A percentile compares a stretch with the other conserved stretches of the same genome.
Conservation (phyloP, 1,140 invertebrate species). For the Rhysida immarginata region DNA sequence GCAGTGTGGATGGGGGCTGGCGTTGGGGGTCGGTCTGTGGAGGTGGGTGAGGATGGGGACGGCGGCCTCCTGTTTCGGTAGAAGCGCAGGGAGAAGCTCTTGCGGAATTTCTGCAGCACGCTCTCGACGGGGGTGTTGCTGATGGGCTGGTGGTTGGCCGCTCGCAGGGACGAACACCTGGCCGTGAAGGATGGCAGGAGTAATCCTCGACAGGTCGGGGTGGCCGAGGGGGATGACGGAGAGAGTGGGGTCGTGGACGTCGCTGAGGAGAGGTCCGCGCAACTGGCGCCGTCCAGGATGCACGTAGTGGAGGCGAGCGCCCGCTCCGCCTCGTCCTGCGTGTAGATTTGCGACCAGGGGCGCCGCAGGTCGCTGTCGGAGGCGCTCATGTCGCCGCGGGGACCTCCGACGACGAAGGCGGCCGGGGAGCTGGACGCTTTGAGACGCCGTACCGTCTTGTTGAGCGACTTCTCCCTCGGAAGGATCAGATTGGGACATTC, state of each 20-base stretch:
- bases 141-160: not conserved
- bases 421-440: slow-evolving; percentile 38
- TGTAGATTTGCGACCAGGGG: slow-evolving; percentile 16
- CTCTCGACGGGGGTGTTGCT: slow-evolving; percentile 21
- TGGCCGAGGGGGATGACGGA: slow-evolving; percentile 12
- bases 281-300: slow-evolving; percentile 10
- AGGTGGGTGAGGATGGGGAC: slow-evolving; percentile 15
- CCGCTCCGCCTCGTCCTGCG: slow-evolving; percentile 16
- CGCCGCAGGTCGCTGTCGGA: slow-evolving; percentile 23
- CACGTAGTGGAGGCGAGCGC: slow-evolving; percentile 10
- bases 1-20: slow-evolving; percentile 18
- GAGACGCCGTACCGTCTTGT: slow-evolving; percentile 31
- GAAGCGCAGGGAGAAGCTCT: slow-evolving; percentile 47
- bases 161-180: not conserved
- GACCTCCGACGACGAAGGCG: slow-evolving; percentile 28
- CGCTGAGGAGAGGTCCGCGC: slow-evolving; percentile 4
- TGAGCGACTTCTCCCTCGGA: slow-evolving; percentile 14
- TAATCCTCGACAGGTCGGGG: slow-evolving; percentile 10
- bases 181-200: not conserved
- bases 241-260: slow-evolving; percentile 11
- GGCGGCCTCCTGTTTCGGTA: slow-evolving; percentile 36
- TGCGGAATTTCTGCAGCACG: slow-evolving; percentile 50
- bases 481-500: no score
- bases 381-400: slow-evolving; percentile 27
- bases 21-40: slow-evolving; percentile 13